Conservation (phyloP, 1,140 invertebrate species). For the Araneus ventricosus region DNA sequence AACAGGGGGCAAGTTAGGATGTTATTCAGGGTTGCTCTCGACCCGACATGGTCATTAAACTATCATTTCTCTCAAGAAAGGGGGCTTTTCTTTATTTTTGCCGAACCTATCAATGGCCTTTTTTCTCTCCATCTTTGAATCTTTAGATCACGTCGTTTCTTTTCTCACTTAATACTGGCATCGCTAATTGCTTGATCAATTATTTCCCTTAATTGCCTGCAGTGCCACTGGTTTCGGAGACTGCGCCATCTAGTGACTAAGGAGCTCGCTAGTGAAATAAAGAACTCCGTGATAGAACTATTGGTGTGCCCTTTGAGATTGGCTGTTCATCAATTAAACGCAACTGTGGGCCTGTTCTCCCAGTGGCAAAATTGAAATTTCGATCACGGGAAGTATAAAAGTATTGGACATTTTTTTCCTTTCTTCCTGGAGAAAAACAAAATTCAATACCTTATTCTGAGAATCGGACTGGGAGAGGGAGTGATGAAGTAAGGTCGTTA, state of each 20-base stretch:
- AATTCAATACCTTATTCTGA: neutral
- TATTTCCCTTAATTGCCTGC: slow-evolving; percentile 60
- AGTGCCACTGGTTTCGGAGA: neutral
- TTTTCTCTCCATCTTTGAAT: slow-evolving; percentile 12
- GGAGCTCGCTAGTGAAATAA: neutral
- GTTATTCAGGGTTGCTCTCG: neutral
- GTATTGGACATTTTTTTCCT: neutral
- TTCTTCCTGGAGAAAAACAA: neutral
- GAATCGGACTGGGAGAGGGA: neutral
- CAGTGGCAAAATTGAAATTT: neutral
- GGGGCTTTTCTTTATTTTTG: neutral
- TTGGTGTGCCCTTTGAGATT: neutral
- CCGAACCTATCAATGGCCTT: slow-evolving; percentile 22
- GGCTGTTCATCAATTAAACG: slow-evolving; percentile 20
- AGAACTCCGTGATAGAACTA: neutral
- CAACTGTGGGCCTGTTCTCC: neutral
- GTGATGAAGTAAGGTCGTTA: neutral
- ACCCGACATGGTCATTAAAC: slow-evolving; percentile 47
- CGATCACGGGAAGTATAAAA: neutral
- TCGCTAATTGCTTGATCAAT: slow-evolving; percentile 62
- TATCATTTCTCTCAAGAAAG: slow-evolving; percentile 28
- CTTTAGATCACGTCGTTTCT: slow-evolving; percentile 33
- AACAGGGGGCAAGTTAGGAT: neutral
- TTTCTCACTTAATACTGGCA: slow-evolving; percentile 40
- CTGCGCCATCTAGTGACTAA: slow-evolving; percentile 9